These are phyloP conservation scores for Cheirogaleus major DNA, from an alignment of 2,797 vertebrate genomes.

Conservation along the genomic window DNA sequence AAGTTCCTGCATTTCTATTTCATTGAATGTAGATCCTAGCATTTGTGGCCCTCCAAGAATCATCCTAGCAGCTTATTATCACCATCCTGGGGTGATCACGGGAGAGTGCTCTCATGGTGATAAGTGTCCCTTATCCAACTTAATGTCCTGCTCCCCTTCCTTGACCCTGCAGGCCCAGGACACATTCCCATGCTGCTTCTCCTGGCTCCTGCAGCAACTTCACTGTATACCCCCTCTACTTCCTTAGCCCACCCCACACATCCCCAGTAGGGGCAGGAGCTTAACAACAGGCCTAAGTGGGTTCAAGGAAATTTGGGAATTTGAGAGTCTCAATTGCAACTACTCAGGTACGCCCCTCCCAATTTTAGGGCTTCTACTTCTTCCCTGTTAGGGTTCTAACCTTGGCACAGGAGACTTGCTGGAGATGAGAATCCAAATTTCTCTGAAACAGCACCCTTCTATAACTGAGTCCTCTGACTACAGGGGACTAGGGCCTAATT, in stretches of 20 bases:
- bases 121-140: background rate
- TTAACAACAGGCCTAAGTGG: background rate
- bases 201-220: background rate
- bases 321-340: background rate
- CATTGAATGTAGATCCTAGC: background rate
- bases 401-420: background rate
- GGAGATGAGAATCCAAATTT: background rate
- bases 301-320: background rate
- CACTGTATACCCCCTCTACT: background rate
- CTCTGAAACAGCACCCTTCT: background rate
- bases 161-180: background rate
- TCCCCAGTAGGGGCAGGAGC: background rate
- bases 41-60: background rate
- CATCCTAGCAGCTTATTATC: background rate
- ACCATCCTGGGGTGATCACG: background rate
- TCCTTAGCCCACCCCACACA: background rate
- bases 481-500: background rate
- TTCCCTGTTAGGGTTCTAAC: background rate
- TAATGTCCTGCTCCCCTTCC: background rate
- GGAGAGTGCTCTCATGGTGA: background rate
- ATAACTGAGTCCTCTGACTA: background rate
- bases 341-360: background rate
- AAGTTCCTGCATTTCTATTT: background rate
- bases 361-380: background rate
- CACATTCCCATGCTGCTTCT: background rate